Evolutionary conservation across 1,140 invertebrate genomes (phyloP).

Genomic region (Drosophila neocordata): DNA sequence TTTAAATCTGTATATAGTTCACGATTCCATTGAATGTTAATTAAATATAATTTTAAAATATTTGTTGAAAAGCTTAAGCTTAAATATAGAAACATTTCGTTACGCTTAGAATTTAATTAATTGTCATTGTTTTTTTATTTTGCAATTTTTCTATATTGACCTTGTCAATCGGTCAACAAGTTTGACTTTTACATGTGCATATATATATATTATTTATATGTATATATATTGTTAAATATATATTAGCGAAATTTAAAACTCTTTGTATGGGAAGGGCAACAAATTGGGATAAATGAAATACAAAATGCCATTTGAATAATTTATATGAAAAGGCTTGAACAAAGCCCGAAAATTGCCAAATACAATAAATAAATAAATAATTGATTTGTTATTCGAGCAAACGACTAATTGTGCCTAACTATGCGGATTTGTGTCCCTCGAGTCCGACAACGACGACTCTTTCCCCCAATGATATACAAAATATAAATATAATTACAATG

Average conservation of each 20-base stretch:
- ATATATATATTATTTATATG: background rate
- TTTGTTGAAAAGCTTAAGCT: background rate
- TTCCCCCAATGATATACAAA: slow-evolving; percentile 34
- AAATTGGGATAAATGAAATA: slow-evolving; percentile 3
- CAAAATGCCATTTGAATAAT: slow-evolving; percentile 54
- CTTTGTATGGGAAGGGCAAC: background rate
- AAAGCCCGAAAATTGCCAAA: slow-evolving; percentile 64
- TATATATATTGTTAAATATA: too few species aligned
- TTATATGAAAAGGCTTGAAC: slow-evolving; percentile 55
- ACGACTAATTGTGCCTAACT: slow-evolving; percentile 65
- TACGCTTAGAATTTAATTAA: slow-evolving; percentile 8
- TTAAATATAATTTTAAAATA: background rate
- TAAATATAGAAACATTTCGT: background rate
- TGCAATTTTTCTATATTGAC: background rate
- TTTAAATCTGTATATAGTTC: background rate
- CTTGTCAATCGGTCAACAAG: background rate
- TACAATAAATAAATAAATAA: slow-evolving; percentile 66
- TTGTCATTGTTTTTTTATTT: background rate
- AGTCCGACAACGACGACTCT: background rate
- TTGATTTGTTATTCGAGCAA: slow-evolving; percentile 67
- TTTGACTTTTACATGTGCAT: background rate
- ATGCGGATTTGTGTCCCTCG: slow-evolving; percentile 34
- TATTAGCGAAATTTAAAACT: background rate
- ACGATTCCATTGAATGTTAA: background rate
- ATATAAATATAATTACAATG: slow-evolving; percentile 57